Conservation (phyloP, 2,797 vertebrate species). For the Pseudochirops cupreus region DNA sequence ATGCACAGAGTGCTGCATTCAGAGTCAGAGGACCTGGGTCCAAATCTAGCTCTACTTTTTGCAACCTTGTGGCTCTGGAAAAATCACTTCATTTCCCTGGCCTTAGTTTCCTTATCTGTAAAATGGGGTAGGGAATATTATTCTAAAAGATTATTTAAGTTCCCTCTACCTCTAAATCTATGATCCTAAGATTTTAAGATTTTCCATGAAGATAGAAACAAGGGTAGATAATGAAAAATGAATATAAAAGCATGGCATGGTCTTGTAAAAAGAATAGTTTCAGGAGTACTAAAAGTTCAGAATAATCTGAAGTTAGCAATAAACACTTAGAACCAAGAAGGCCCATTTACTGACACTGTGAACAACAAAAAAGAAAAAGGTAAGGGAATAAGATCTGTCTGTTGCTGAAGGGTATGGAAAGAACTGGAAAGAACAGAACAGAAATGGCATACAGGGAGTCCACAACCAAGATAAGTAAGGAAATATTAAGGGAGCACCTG, state of each 20-base stretch:
- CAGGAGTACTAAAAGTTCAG: not conserved
- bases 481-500: not conserved
- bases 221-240: not conserved
- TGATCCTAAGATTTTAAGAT: not conserved
- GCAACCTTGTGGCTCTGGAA: not conserved
- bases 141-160: not conserved
- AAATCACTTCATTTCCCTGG: not conserved
- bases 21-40: not conserved
- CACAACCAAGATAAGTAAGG: not conserved
- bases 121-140: not conserved
- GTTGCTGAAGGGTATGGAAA: not conserved
- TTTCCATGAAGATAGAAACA: not conserved
- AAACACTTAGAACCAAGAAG: not conserved
- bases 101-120: not conserved
- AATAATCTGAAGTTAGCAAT: not conserved
- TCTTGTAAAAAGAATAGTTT: not conserved
- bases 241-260: not conserved
- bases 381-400: not conserved
- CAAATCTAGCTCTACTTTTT: not conserved
- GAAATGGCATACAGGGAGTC: not conserved
- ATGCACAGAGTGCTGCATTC: not conserved
- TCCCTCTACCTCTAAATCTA: not conserved
- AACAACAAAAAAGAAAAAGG: not conserved
- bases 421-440: not conserved
- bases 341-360: not conserved